Conservation (phyloP, 2,113 vertebrate genomes). For the Microtus oregoni region DNA sequence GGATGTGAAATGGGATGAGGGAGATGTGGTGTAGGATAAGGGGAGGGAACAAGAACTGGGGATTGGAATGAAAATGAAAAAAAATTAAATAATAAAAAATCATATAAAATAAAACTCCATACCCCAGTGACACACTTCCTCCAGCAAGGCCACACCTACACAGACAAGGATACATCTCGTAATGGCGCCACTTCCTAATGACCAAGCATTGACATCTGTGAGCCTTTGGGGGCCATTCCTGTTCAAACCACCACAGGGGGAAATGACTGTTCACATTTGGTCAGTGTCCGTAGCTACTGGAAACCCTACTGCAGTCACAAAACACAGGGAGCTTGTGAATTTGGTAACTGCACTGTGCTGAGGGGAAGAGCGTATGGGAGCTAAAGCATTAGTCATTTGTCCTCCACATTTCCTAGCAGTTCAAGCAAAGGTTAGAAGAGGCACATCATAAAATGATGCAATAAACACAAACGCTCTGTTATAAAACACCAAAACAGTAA, state of each 20-base stretch:
- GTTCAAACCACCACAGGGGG: no score
- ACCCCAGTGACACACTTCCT: neutral
- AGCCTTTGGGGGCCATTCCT: neutral
- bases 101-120: neutral
- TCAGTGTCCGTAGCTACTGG: neutral
- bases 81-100: no score
- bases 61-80: no score
- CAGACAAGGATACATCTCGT: neutral
- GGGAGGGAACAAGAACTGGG: no score
- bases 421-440: neutral
- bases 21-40: no score
- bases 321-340: neutral
- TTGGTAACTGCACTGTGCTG: neutral
- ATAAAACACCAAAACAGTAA: neutral
- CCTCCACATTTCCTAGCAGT: neutral
- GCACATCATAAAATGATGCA: neutral
- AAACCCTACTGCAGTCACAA: neutral
- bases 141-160: neutral
- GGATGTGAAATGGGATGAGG: no score
- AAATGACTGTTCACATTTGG: neutral
- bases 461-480: neutral
- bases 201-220: neutral
- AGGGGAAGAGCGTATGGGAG: neutral
- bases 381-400: neutral
- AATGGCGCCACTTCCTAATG: neutral